Evolutionary conservation across 92 coral and sea anemone species (phyloP), one percentile per base, ranked within the genome.

Genomic region (Epizoanthus fatuus): DNA sequence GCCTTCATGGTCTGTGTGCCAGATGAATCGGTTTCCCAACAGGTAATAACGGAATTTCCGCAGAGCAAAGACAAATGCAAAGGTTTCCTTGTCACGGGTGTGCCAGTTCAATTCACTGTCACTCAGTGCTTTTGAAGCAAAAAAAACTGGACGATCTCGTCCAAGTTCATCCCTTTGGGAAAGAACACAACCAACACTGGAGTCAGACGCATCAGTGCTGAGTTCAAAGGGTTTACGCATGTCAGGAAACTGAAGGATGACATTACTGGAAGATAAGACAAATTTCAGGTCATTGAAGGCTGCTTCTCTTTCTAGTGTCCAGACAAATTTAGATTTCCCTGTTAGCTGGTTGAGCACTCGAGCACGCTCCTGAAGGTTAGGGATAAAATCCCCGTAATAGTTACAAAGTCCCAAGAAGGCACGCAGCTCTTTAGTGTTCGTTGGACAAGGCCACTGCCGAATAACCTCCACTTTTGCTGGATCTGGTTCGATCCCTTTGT

Each of bases 121-220:
- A 39, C 85, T 75, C 20, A 82, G 38, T 12, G 88, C 73, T 87
- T 84, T 84, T 7, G 85, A 79, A 32, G 87, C 56, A 59, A 79
- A 91, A 56, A 82, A 78, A 60, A 87, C 9, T 25, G 86, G 83
- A 60, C 59, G 90, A 4, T 86, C 89, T 55, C 80, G 64, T 25
- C 87, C 90, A 47, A 38, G 62, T 53, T 74, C 76, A 80, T 81
- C 81, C 20, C 91, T 29, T 66, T 71, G 86, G 29, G 81, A 90
- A 53, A 92, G 81, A 35, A 93, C 51, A 74, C 91, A 93, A 40
- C 90, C 81, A 14, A 87, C 80, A 17, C 90, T 91, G 58, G 86
- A 75, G 81, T 90, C 93, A 14, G 89, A 89, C 11, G 86, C 86
- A 85, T 86, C 91, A 7, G 86, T 89, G 88, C 90, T 80, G 60